Conservation (phyloP, 2,113 vertebrate species). For the Apteryx mantelli region DNA sequence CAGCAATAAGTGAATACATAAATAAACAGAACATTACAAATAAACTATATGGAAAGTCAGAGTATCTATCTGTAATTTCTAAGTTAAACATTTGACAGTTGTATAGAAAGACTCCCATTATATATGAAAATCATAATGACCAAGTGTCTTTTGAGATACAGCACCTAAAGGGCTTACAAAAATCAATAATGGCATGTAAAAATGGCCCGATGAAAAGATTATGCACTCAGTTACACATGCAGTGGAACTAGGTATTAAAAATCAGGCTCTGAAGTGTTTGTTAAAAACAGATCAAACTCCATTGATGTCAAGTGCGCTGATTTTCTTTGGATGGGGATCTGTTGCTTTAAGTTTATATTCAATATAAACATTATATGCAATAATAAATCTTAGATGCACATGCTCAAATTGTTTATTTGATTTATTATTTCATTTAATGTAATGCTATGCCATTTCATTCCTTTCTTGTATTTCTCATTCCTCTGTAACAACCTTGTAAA, state of each 20-base stretch:
- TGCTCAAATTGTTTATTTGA: constrained; percentile 37
- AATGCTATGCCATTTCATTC: constrained; percentile 42
- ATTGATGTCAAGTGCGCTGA: background rate
- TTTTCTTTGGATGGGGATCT: constrained; percentile 11
- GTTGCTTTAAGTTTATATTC: constrained; percentile 9
- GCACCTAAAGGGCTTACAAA: background rate
- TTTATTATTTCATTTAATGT: constrained; percentile 56
- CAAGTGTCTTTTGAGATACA: background rate
- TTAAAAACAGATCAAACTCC: background rate
- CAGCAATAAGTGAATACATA: background rate
- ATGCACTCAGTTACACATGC: background rate
- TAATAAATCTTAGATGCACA: constrained; percentile 29
- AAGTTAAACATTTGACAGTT: background rate
- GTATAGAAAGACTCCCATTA: background rate
- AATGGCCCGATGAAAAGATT: background rate
- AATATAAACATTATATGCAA: constrained; percentile 9
- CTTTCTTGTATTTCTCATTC: constrained; percentile 30
- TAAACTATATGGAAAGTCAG: background rate
- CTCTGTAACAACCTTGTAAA: constrained; percentile 68
- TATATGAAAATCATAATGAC: background rate
- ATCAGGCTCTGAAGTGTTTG: constrained; percentile 10
- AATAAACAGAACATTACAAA: constrained; percentile 1
- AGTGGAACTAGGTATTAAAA: constrained; percentile 18
- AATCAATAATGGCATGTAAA: background rate
- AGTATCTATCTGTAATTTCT: background rate